Conservation (phyloP, 2,113 vertebrate genomes). For the Cebidichthys violaceus region DNA sequence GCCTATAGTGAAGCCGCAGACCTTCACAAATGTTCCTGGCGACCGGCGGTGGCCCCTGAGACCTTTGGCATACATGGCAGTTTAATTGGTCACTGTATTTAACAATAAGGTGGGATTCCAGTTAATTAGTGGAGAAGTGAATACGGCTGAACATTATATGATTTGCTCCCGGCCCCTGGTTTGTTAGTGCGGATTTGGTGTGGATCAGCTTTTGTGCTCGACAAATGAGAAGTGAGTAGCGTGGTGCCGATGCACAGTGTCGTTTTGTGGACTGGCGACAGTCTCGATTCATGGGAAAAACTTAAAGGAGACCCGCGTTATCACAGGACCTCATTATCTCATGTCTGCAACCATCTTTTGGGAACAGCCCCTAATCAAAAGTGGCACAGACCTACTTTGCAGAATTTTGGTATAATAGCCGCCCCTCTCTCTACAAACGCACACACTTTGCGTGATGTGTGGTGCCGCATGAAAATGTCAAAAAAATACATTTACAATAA, state of each 20-base stretch:
- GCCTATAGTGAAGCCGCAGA: slow-evolving; percentile 85
- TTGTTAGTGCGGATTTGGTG: slow-evolving; percentile 91
- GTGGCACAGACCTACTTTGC: slow-evolving; percentile 82
- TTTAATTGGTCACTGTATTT: slow-evolving; percentile 94
- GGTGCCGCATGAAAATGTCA: slow-evolving; percentile 43
- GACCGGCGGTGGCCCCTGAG: slow-evolving; percentile 84
- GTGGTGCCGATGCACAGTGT: slow-evolving; percentile 90
- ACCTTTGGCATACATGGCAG: slow-evolving; percentile 89
- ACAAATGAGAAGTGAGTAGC: slow-evolving; percentile 94
- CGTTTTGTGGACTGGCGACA: slow-evolving; percentile 90
- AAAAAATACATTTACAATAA: slow-evolving; percentile 19
- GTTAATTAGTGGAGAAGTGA: slow-evolving; percentile 97
- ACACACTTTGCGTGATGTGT: slow-evolving; percentile 57
- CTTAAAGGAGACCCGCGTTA: slow-evolving; percentile 87
- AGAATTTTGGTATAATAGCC: slow-evolving; percentile 67
- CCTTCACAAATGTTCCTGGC: slow-evolving; percentile 87
- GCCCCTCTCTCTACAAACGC: neutral
- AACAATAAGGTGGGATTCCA: slow-evolving; percentile 89
- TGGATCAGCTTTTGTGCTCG: slow-evolving; percentile 93
- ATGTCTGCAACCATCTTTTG: slow-evolving; percentile 88
- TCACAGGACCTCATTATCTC: slow-evolving; percentile 91
- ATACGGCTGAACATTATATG: slow-evolving; percentile 91
- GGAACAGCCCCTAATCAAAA: slow-evolving; percentile 84
- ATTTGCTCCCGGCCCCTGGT: slow-evolving; percentile 86
- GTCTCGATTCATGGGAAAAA: slow-evolving; percentile 90